Evolutionary conservation across 2,113 vertebrate genomes (phyloP).

Genomic region (Potamarius usumacintae): DNA sequence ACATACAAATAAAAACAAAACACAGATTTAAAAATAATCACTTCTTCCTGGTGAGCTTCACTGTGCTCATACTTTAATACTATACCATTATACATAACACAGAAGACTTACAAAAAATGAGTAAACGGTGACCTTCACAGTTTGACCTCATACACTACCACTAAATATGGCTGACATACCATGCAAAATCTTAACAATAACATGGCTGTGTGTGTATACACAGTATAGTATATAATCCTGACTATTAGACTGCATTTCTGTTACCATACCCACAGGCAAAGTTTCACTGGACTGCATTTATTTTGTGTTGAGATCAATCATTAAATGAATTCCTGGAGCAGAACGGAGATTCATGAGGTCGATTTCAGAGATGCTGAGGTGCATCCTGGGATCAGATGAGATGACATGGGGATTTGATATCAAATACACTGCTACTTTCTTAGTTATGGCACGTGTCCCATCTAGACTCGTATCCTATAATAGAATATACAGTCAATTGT

Average conservation of each 20-base stretch:
- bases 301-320: slow-evolving; percentile 29
- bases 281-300: slow-evolving; percentile 37
- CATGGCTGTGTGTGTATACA: background rate
- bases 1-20: background rate
- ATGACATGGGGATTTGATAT: slow-evolving; percentile 31
- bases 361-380: slow-evolving; percentile 43
- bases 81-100: background rate
- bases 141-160: slow-evolving; percentile 1
- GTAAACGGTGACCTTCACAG: slow-evolving; percentile 13
- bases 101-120: background rate
- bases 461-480: background rate
- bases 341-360: slow-evolving; percentile 37
- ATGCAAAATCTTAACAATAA: background rate
- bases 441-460: background rate
- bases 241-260: slow-evolving; percentile 10
- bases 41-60: background rate
- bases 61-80: background rate
- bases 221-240: background rate
- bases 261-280: slow-evolving; percentile 5
- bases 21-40: background rate
- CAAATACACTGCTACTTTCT: background rate
- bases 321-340: slow-evolving; percentile 43
- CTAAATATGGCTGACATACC: slow-evolving; percentile 3
- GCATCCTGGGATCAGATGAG: slow-evolving; percentile 51
- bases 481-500: background rate